Evolutionary conservation across 1,140 invertebrate genomes (phyloP).

Genomic region (Drosophila sechellia): DNA sequence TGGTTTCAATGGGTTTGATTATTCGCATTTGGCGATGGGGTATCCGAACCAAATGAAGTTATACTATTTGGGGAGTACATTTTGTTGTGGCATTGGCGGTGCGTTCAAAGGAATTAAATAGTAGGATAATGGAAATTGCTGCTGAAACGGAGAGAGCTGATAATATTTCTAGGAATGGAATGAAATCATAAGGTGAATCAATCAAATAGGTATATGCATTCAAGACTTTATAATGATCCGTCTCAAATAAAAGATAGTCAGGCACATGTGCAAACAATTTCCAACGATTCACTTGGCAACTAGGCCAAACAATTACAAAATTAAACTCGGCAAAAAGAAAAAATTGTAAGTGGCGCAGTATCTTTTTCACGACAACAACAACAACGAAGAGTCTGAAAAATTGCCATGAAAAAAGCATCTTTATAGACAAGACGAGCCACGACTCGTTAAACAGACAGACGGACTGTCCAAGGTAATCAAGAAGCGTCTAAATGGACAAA

Average conservation of each 20-base stretch:
- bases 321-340: conserved; percentile 44
- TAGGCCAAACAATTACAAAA: conserved; percentile 73
- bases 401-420: conserved; percentile 53
- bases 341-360: conserved; percentile 41
- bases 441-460: conserved; percentile 42
- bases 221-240: not conserved
- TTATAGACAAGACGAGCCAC: conserved; percentile 50
- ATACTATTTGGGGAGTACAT: conserved; percentile 37
- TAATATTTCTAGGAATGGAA: conserved; percentile 2
- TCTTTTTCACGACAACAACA: conserved; percentile 54
- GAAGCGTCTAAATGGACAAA: conserved; percentile 79
- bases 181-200: not conserved
- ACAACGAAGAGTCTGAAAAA: conserved; percentile 55
- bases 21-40: not conserved
- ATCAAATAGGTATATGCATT: not conserved
- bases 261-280: conserved; percentile 52
- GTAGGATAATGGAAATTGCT: conserved; percentile 10
- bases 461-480: conserved; percentile 68
- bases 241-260: conserved; percentile 1
- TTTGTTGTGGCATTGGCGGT: conserved; percentile 43
- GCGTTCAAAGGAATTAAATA: conserved; percentile 33
- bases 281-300: conserved; percentile 52
- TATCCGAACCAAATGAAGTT: conserved; percentile 45
- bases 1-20: conserved; percentile 19
- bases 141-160: too few relatives aligned